Conservation (phyloP, 2,113 vertebrate genomes). For the Chiloscyllium plagiosum region DNA sequence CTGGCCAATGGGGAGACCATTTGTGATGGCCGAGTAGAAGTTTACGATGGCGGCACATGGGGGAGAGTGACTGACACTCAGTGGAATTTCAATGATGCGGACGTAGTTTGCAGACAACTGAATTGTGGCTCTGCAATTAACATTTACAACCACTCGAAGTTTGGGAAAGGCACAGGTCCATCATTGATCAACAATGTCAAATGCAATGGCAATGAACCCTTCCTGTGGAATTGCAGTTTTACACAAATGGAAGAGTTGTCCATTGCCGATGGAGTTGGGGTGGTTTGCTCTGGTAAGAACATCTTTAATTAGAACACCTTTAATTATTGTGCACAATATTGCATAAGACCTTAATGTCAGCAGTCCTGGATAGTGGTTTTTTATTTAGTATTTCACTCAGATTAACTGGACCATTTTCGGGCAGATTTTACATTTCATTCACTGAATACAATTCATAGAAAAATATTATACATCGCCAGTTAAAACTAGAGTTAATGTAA, state of each 20-base stretch:
- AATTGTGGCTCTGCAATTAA: neutral
- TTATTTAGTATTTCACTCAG: neutral
- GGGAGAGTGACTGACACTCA: neutral
- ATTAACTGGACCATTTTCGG: too few relatives aligned
- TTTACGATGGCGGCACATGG: neutral
- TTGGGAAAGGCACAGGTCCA: neutral
- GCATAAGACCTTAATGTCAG: neutral
- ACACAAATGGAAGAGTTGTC: neutral
- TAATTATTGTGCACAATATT: neutral
- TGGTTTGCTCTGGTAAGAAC: constrained; percentile 19
- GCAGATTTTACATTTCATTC: too few relatives aligned
- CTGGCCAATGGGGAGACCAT: too few relatives aligned
- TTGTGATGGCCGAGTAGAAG: neutral
- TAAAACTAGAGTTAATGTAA: too few relatives aligned
- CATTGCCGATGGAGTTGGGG: neutral
- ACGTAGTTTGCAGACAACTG: neutral
- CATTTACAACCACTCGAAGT: neutral
- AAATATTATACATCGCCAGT: neutral
- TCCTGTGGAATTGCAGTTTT: neutral
- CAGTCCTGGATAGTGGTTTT: too few relatives aligned
- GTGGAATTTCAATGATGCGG: constrained; percentile 16
- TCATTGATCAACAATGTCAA: neutral
- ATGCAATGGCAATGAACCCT: neutral
- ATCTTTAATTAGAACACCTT: neutral
- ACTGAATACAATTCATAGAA: too few relatives aligned